Evolutionary conservation across 2,888 invertebrate species (phyloP), one percentile per base, ranked within the genome.

Genomic region (Chymomyza fuscimana): DNA sequence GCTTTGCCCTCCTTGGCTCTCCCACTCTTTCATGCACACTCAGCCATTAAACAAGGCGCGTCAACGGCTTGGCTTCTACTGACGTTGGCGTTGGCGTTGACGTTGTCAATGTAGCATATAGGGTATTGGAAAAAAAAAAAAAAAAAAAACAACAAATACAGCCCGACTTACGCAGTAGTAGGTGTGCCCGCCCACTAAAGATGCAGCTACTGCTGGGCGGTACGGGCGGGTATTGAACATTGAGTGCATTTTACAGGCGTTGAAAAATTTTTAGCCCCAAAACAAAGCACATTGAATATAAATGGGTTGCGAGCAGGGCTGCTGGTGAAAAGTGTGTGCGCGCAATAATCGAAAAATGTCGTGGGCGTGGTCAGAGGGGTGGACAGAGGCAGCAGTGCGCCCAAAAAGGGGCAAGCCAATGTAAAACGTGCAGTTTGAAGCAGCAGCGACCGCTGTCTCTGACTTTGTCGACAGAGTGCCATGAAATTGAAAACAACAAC

Each of bases 301-400:
- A 73, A 62, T 52, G 63, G 60, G 63, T 56, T 65, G 66, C 58
- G 60, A 25, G 4, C 25, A 25, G 63, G 62, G 32, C 56, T 16
- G 16, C 51, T 25, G 25, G 72, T 73, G 79, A 77, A 82, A 85
- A 46, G 40, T 46, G 86, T 82, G 80, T 87, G 79, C 75, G 79
- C 75, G 83, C 83, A 87, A 84, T 84, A 84, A 84, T 86, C 87
- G 87, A 86, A 86, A 85, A 82, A 76, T 82, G 87, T 82, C 78
- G 84, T 61, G 72, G 61, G 52, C 76, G 73, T 46, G 40, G 40
- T 9, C 36, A 36, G 36, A 2, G 36, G 36, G 4, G 7, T 7
- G 32, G 32, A 7, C 7, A 12, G 4, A 25, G 25, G 25, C 4
- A 4, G 25, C 4, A 4, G 25, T 25, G 4, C 25, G 25, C 19